Evolutionary conservation across 2,888 invertebrate genomes (phyloP).

Genomic region (Pocota personata): DNA sequence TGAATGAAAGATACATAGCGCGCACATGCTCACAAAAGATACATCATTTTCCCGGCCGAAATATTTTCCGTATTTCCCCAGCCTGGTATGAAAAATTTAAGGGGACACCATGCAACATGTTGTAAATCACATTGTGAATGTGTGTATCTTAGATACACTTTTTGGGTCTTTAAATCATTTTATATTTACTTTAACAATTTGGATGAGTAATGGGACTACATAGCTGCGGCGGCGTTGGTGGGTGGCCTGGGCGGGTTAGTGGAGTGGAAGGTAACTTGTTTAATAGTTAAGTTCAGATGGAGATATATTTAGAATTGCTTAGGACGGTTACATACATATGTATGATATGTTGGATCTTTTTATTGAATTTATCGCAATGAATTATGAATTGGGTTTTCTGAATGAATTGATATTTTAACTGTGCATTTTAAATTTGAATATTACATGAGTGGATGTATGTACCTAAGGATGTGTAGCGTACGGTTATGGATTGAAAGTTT

Average conservation of each 20-base stretch:
- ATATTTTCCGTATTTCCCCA: conserved; percentile 52
- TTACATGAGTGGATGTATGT: neutral
- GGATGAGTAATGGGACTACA: conserved; percentile 63
- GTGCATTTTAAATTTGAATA: conserved; percentile 23
- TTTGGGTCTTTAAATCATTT: conserved; percentile 71
- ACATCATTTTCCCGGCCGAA: conserved; percentile 37
- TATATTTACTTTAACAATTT: conserved; percentile 71
- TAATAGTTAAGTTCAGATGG: conserved; percentile 42
- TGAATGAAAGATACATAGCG: conserved; percentile 37
- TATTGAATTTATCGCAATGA: conserved; percentile 41
- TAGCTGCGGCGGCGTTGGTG: neutral
- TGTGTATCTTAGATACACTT: conserved; percentile 44
- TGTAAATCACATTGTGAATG: conserved; percentile 68
- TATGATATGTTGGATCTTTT: conserved; percentile 20
- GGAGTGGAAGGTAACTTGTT: conserved; percentile 33
- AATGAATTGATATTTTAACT: conserved; percentile 43
- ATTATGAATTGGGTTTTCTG: conserved; percentile 45
- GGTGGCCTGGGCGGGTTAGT: neutral
- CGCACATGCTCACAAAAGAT: conserved; percentile 70
- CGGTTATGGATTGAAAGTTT: neutral
- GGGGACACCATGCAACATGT: conserved; percentile 67
- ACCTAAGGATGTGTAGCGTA: neutral
- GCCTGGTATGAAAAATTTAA: conserved; percentile 36
- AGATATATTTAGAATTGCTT: conserved; percentile 46
- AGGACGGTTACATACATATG: conserved; percentile 1